Evolutionary conservation across 2,113 vertebrate genomes (phyloP).

Genomic region (Xenopus tropicalis): UCB_Xtro_10.0 CM004449.2:6784501-6785000

Average conservation of each 20-base stretch:
- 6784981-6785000: too few species aligned
- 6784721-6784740: slow-evolving; percentile 57
- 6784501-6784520: too few species aligned
- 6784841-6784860: slow-evolving; percentile 1
- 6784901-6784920: too few species aligned
- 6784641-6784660: background rate
- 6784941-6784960: too few species aligned
- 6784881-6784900: slow-evolving; percentile 31
- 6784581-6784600: too few species aligned
- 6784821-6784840: slow-evolving; percentile 47
- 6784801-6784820: slow-evolving; percentile 46
- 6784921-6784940: too few species aligned
- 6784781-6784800: slow-evolving; percentile 73
- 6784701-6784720: slow-evolving; percentile 83
- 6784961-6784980: too few species aligned
- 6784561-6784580: too few species aligned
- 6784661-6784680: slow-evolving; percentile 74
- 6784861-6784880: slow-evolving; percentile 58
- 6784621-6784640: background rate
- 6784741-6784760: slow-evolving; percentile 57
- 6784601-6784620: too few species aligned
- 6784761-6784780: slow-evolving; percentile 66
- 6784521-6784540: too few species aligned
- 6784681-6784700: slow-evolving; percentile 80
- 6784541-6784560: too few species aligned